These are phyloP conservation scores for Maylandia zebra DNA, from an alignment of 2,113 vertebrate genomes.

Conservation along the genomic window DNA sequence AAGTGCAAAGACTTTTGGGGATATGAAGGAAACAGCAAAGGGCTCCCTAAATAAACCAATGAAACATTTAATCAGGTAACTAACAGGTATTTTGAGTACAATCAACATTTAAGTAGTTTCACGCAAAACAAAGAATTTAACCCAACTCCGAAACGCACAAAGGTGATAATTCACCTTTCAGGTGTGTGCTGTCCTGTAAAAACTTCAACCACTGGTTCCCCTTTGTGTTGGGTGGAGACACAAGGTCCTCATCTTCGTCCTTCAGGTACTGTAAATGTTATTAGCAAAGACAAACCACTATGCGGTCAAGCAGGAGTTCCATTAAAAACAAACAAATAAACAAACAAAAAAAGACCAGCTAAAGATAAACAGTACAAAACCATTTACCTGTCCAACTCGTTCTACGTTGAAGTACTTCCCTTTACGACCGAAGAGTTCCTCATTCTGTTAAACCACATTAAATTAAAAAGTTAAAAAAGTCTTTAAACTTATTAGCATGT, in stretches of 20 bases:
- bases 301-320: neutral
- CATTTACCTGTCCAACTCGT: slow-evolving; percentile 88
- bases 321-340: neutral
- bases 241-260: slow-evolving; percentile 94
- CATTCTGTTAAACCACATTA: slow-evolving; percentile 74
- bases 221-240: slow-evolving; percentile 90
- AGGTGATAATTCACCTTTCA: slow-evolving; percentile 78
- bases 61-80: neutral
- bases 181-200: slow-evolving; percentile 80
- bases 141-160: neutral
- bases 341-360: neutral
- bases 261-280: slow-evolving; percentile 84
- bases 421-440: slow-evolving; percentile 94
- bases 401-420: slow-evolving; percentile 98
- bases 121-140: neutral
- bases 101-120: neutral
- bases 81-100: neutral
- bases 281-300: neutral
- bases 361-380: neutral
- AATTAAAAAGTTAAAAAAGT: neutral
- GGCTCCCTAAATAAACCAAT: slow-evolving; percentile 77
- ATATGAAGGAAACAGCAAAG: slow-evolving; percentile 90
- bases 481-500: neutral
- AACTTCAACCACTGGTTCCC: slow-evolving; percentile 97
- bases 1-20: slow-evolving; percentile 94